Base-by-base conservation (phyloP, 2,797 vertebrate species). In the Molossus molossus region DNA sequence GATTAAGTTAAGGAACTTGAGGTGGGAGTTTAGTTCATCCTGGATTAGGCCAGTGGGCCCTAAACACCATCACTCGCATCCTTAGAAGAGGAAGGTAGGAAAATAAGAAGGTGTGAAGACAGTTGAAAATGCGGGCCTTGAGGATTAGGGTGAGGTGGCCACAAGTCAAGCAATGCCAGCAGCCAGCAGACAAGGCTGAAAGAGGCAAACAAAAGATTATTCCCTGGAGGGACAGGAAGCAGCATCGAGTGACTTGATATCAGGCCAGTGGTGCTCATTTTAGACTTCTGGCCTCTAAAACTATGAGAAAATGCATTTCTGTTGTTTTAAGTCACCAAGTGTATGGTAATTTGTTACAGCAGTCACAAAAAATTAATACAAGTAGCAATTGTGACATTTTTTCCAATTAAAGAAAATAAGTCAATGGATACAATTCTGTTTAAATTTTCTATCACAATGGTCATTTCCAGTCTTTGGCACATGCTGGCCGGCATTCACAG, bases 401-500 rank as follows among this genome's bases (percentile, higher is more conserved):
- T 87, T 29, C 37, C 37, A 82, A 40, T 90, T 84, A 91, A 69
- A 76, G 85, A 65, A 90, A 73, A 60, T 69, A 64, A 82, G 10
- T 48, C 53, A 72, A 90, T 70, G 27, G 60, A 14, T 65, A 87
- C 69, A 60, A 85, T n/a, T 87, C 77, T 85, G 20, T 83, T 90
- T 65, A 58, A 37, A 29, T 95, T 91, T 82, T 62, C 57, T 4
- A 48, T 15, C 25, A 12, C 21, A 23, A 58, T 82, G 86, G 69
- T 75, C 27, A 62, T 93, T 65, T 91, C 72, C 91, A 72, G 55
- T 83, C 25, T 84, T 94, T 91, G 48, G 48, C 60, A 29, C 70
- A 70, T 69, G 57, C 45, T 82, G n/a, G 7, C 27, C 89, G 12
- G 4, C 37, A 62, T 87, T 86, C 70, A 70, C 67, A 58, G 87